These are phyloP conservation scores for Zaprionus africanus DNA, from an alignment of 1,140 invertebrate species.

Conservation along the genomic window DNA sequence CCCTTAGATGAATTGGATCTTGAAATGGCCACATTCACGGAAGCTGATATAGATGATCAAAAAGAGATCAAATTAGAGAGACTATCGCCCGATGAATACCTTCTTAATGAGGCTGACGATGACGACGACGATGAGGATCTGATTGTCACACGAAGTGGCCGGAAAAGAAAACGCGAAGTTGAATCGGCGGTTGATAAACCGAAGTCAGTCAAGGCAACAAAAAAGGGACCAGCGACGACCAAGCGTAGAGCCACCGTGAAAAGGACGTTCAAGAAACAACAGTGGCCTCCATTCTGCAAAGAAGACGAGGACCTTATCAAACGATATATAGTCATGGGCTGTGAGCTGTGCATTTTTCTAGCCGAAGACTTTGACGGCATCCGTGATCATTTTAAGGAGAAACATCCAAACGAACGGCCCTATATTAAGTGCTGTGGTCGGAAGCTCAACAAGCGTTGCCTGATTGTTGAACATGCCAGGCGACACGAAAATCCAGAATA, in stretches of 20 bases:
- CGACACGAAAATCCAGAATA: constrained; percentile 78
- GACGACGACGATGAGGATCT: constrained; percentile 51
- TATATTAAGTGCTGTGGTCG: constrained; percentile 75
- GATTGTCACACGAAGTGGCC: constrained; percentile 65
- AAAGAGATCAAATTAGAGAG: constrained; percentile 62
- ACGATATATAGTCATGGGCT: constrained; percentile 78
- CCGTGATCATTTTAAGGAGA: constrained; percentile 70
- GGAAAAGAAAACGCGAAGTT: constrained; percentile 58
- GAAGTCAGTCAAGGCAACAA: constrained; percentile 43
- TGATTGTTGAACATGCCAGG: constrained; percentile 73
- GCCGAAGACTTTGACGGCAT: constrained; percentile 72
- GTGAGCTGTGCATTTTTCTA: constrained; percentile 75
- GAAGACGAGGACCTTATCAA: constrained; percentile 76
- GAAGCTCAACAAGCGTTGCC: constrained; percentile 70
- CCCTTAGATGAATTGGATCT: constrained; percentile 65
- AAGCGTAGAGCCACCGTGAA: constrained; percentile 49
- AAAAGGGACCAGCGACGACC: constrained; percentile 21
- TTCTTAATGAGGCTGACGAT: constrained; percentile 28
- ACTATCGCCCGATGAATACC: constrained; percentile 52
- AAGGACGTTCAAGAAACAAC: constrained; percentile 61
- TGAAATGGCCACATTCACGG: constrained; percentile 27
- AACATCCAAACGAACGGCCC: constrained; percentile 61
- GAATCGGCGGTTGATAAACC: constrained; percentile 13
- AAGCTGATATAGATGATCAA: constrained; percentile 9
- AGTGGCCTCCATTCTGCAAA: constrained; percentile 69